Base-by-base conservation (phyloP, 2,797 vertebrate genomes). In the Tarsius wallacei region DNA sequence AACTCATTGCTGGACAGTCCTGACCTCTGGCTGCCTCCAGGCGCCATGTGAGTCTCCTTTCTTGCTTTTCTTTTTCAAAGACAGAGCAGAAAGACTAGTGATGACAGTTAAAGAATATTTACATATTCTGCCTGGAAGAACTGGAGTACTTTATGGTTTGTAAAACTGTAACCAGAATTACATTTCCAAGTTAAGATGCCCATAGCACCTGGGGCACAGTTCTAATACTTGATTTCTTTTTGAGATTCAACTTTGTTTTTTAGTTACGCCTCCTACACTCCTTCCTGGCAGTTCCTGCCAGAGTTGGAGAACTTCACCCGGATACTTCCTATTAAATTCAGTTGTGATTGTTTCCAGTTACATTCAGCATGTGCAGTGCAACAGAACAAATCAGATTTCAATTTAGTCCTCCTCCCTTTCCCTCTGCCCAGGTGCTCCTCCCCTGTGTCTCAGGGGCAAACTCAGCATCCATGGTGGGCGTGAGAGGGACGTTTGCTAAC, bases 71-170 rank as follows among this genome's bases (percentile, higher is more conserved):
- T 64, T 78, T 92, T 70, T 36, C 49, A 42, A 42, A 42, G 42
- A 5, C 42, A 42, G 42, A 42, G 42, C 42, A 42, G 42, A 42
- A 86, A 61, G 71, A 49, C 28, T 15, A 71, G 66, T 4, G 21
- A 51, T 64, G 14, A 36, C 21, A 74, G 33, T 90, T 95, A 82
- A 94, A 96, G 91, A 26, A 92, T 90, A 42, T 68, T 95, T 70
- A 21, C 16, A n/a, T 57, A 31, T 71, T 12, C 78, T 42, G 42
- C 42, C 42, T 42, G 22, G 61, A 94, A 61, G 63, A 53, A 42
- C 73, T 74, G 14, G 51, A 47, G 36, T 74, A 64, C 28, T 33
- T 94, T 36, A 85, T 16, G 53, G 26, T 82, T 93, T 88, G 68
- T 78, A 80, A 88, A 87, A 86, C 74, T 81, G 61, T 51, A 76